Conservation (phyloP, 2,797 vertebrate genomes). For the Coregonus ussuriensis region DNA sequence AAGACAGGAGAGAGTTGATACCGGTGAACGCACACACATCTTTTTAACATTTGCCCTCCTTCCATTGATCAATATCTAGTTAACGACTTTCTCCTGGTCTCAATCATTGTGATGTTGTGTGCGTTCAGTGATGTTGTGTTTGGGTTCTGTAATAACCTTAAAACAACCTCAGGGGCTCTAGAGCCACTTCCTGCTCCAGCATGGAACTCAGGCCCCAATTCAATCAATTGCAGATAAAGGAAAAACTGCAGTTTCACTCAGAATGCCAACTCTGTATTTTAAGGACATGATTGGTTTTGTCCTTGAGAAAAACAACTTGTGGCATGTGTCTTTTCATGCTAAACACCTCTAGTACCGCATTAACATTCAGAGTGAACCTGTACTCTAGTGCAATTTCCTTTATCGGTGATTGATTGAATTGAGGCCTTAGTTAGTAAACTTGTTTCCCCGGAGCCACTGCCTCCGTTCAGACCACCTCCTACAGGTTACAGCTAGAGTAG, state of each 20-base stretch:
- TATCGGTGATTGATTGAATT: background rate
- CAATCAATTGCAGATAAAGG: no score
- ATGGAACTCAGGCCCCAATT: conserved; percentile 24
- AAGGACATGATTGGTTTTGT: background rate
- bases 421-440: background rate
- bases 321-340: background rate
- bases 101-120: conserved; percentile 1
- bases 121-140: conserved; percentile 6
- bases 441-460: conserved; percentile 44
- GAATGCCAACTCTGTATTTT: no score
- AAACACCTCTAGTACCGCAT: background rate
- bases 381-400: background rate
- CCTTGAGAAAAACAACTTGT: background rate
- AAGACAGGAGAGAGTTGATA: conserved; percentile 34
- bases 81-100: conserved; percentile 3
- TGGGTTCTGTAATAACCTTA: conserved; percentile 26
- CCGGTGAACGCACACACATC: conserved; percentile 62
- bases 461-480: conserved; percentile 52
- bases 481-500: conserved; percentile 14
- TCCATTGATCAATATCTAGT: conserved; percentile 43
- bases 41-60: conserved; percentile 37
- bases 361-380: background rate
- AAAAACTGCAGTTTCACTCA: background rate
- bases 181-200: conserved; percentile 42
- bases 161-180: conserved; percentile 36